Conservation (phyloP, 2,797 vertebrate genomes). For the Mormyrops boulengeri region DNA sequence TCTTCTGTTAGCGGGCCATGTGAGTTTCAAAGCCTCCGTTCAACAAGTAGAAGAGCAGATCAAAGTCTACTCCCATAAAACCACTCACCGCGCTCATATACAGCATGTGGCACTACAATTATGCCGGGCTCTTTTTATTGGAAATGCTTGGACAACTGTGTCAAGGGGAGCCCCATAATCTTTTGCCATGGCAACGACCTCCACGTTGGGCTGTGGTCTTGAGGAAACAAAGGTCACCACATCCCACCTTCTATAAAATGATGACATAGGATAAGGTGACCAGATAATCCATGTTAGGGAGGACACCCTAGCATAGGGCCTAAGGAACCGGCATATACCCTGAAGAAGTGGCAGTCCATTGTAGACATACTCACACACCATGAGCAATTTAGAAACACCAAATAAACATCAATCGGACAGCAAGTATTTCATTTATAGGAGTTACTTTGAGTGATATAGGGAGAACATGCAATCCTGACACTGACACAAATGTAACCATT, state of each 20-base stretch:
- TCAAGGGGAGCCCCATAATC: background rate
- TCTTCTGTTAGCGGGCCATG: background rate
- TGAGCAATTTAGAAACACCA: background rate
- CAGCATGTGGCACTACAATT: background rate
- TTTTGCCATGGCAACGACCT: background rate
- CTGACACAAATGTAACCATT: background rate
- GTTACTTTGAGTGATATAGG: background rate
- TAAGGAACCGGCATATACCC: background rate
- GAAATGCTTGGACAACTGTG: background rate
- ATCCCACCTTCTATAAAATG: background rate
- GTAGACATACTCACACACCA: background rate
- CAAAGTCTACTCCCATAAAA: constrained; percentile 7
- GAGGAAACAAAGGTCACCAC: background rate
- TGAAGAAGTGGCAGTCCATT: background rate
- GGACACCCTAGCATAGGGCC: background rate
- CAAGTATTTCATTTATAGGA: background rate
- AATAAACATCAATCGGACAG: background rate
- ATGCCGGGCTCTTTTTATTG: background rate
- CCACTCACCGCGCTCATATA: background rate
- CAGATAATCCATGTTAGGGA: background rate
- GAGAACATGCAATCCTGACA: background rate
- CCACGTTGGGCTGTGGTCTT: background rate
- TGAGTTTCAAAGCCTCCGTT: background rate
- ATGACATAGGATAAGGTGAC: background rate
- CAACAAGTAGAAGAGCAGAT: background rate